Base-by-base conservation (phyloP, 2,797 vertebrate genomes). In the Liasis olivaceus region DNA sequence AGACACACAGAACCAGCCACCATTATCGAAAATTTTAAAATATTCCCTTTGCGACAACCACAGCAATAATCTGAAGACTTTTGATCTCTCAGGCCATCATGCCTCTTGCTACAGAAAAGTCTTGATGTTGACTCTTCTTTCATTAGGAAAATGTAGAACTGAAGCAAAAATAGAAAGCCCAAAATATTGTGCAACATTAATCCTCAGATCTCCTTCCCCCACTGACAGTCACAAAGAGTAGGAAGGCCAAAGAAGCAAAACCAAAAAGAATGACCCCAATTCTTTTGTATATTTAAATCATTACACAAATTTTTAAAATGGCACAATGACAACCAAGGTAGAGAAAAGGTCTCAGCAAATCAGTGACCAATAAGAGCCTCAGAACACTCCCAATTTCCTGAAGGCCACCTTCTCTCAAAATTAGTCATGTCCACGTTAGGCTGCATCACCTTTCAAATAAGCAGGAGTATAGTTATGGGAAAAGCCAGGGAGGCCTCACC, bases 91-190 rank as follows among this genome's bases (percentile, higher is more conserved):
- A 94, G 51, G 72, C 26, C 0, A n/a, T 42, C 2, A 22, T 31
- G 1, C 36, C 31, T 63, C 17, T 5, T 84, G n/a, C 42, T 24
- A 11, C 47, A 2, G 26, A n/a, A 17, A n/a, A 51, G 22, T 2
- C 8, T 8, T 14, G 93, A 22, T 62, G 89, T 89, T 96, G 93
- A 94, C 90, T 94, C 91, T 69, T 81, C 89, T 2, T 4, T 64
- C 94, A 93, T 87, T 93, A 90, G 42, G 88, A 93, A 94, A 93
- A 90, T 72, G 91, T 89, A 87, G 94, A 92, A 85, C 77, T 60
- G 81, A 8, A 17, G 94, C 85, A 81, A 81, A 93, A 92, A 2
- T 0, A 54, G 28, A 87, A 14, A 2, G 0, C 31, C 17, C 14
- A 26, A 56, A 88, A 58, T 63, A 5, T 7, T 9, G 2, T 8